phyloP scores from a whole-genome alignment of 2,113 vertebrate species.

The Callospermophilus lateralis region DNA sequence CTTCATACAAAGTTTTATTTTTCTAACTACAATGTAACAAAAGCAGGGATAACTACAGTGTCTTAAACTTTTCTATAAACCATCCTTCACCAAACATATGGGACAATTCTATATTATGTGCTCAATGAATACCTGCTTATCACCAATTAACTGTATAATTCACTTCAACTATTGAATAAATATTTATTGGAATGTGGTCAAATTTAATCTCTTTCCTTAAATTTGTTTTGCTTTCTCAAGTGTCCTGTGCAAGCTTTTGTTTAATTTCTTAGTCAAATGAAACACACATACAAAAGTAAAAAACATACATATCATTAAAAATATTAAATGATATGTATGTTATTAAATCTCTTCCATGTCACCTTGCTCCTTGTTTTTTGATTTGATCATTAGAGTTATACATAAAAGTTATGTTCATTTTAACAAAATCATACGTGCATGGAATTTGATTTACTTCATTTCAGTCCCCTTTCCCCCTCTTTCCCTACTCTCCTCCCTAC shows the following conservation, averaged over 20 bases:
- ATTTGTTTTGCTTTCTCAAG: constrained; percentile 1
- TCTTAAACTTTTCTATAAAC: neutral
- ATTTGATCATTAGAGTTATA: too few relatives aligned
- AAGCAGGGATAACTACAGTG: neutral
- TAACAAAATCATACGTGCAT: too few relatives aligned
- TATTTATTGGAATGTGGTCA: neutral
- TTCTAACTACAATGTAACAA: neutral
- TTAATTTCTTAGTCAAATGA: neutral
- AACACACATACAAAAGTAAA: neutral
- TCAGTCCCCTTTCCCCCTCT: too few relatives aligned
- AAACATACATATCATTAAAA: neutral
- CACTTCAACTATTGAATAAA: neutral
- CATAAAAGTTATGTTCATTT: too few relatives aligned
- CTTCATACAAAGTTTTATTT: neutral
- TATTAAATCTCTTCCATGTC: neutral
- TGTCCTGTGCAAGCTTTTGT: neutral
- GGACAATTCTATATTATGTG: neutral
- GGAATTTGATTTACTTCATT: too few relatives aligned
- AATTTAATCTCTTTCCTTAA: neutral
- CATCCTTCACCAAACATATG: neutral
- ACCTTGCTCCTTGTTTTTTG: neutral
- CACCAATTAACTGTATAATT: neutral
- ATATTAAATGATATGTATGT: too few relatives aligned
- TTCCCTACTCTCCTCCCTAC: too few relatives aligned
- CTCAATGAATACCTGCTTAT: neutral